Evolutionary conservation across 2,113 vertebrate genomes (phyloP).

Genomic region (Prionailurus viverrinus): DNA sequence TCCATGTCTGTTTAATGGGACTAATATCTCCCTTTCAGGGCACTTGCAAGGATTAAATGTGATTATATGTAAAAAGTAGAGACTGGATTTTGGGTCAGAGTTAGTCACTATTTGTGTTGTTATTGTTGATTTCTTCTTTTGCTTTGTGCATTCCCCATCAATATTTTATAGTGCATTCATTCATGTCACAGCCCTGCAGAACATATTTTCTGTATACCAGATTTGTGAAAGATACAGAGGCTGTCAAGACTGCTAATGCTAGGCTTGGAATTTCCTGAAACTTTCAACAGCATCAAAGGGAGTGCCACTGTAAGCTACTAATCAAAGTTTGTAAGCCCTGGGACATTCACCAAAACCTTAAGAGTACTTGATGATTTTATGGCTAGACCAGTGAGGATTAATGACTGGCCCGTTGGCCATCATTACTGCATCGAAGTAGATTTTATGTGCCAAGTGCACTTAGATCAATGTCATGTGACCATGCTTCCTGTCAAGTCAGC

Average conservation of each 20-base stretch:
- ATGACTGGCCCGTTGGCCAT: background rate
- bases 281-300: background rate
- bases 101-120: background rate
- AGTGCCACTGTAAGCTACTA: background rate
- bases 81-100: background rate
- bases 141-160: background rate
- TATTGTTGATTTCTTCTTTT: background rate
- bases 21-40: background rate
- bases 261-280: background rate
- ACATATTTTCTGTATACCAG: background rate
- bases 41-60: background rate
- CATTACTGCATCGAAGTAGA: background rate
- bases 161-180: background rate
- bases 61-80: background rate
- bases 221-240: background rate
- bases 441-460: background rate
- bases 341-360: background rate
- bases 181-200: background rate
- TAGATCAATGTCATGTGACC: background rate
- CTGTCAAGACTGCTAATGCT: background rate
- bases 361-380: background rate
- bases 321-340: background rate
- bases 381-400: background rate
- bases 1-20: background rate
- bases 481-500: background rate